Base-by-base conservation (phyloP, 2,888 invertebrate genomes). In the Agonopterix heracliana region DNA sequence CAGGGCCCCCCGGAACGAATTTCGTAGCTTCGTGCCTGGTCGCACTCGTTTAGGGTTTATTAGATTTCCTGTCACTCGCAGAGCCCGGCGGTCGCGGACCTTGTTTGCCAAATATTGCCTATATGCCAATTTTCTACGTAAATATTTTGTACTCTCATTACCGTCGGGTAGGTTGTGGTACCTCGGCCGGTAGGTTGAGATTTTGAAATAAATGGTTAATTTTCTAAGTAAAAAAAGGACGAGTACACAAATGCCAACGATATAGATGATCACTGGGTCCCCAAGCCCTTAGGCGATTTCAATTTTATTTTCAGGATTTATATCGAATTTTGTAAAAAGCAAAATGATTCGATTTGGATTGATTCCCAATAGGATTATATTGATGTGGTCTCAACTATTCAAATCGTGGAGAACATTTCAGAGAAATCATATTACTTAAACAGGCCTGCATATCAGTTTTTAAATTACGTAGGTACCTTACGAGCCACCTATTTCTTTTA, bases 21-120 rank as follows among this genome's bases (percentile, higher is more conserved):
- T 10, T 42, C 17, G 34, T 5, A 26, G 26, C 26, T 26, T 26
- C 26, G 26, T 26, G 26, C 26, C 26, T 26, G 74, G 76, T 72
- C 69, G 67, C 68, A 66, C 68, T 76, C 74, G 74, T 77, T 76
- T 68, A 68, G 77, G 77, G 81, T 77, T 26, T 82, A 80, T 83
- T 82, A 81, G 79, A 79, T 81, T 82, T 82, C 81, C 75, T 75
- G 83, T 83, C 83, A 83, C 80, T 80, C 71, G 71, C 82, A 79
- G 70, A 63, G 66, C 54, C 52, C 55, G 61, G 62, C 77, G 68
- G 65, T 74, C 79, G 66, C 74, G 71, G 70, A 68, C 70, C 74
- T 71, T 77, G 78, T 80, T 83, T 79, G 79, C 75, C 75, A 81
- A 83, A 81, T 80, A 81, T 79, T 68, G 75, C 69, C 68, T 60